Evolutionary conservation across 2,888 invertebrate species (phyloP).

Genomic region (Eupithecia subumbrata): DNA sequence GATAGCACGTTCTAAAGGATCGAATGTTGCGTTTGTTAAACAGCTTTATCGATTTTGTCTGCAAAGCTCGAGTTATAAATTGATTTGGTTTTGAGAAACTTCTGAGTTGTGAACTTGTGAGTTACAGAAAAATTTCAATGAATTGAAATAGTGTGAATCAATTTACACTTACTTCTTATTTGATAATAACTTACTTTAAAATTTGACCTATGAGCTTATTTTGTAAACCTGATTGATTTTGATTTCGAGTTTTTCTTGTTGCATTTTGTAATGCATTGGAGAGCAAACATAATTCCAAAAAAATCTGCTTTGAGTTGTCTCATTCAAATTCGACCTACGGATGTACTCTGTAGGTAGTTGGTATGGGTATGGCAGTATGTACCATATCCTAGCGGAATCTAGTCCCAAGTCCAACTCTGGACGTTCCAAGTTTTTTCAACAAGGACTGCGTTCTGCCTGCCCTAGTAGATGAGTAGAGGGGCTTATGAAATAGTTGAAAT

Average conservation of each 20-base stretch:
- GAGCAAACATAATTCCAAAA: not conserved
- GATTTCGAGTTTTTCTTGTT: not conserved
- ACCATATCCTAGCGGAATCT: not conserved
- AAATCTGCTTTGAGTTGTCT: too few species aligned
- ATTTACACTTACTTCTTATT: not conserved
- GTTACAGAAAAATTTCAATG: constrained; percentile 45
- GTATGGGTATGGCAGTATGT: not conserved
- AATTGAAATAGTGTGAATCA: constrained; percentile 60
- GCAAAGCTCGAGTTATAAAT: not conserved
- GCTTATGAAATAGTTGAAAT: constrained; percentile 27
- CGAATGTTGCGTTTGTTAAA: constrained; percentile 16
- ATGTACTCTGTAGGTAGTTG: not conserved
- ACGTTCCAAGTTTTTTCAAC: not conserved
- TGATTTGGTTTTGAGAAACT: not conserved
- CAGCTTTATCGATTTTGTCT: constrained; percentile 13
- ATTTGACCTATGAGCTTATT: not conserved
- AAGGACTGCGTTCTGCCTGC: not conserved
- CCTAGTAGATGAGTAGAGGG: not conserved
- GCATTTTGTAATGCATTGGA: not conserved
- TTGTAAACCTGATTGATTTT: not conserved
- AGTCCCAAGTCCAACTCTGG: not conserved
- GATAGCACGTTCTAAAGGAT: constrained; percentile 19
- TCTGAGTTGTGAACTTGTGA: too few species aligned
- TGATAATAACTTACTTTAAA: not conserved
- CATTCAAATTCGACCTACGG: too few species aligned